Evolutionary conservation across 2,797 vertebrate species (phyloP).

Genomic region (Poecile montanus): DNA sequence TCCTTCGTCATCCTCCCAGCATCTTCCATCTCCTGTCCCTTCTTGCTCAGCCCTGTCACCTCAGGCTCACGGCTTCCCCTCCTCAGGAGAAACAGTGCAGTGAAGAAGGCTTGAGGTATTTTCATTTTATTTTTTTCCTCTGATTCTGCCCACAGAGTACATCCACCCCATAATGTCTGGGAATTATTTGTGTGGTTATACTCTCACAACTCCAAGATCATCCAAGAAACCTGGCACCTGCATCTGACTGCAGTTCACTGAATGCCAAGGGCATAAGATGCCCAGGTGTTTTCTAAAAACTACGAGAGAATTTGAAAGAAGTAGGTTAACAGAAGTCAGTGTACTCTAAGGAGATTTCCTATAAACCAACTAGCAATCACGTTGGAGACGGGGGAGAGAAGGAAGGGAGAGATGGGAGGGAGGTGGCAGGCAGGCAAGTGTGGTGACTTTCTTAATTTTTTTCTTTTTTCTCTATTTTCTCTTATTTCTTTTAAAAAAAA

Average conservation of each 20-base stretch:
- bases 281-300: neutral
- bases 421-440: neutral
- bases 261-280: neutral
- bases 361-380: neutral
- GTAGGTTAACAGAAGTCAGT: neutral
- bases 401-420: neutral
- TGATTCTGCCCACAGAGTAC: neutral
- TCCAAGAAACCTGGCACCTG: neutral
- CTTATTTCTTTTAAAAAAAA: neutral
- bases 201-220: neutral
- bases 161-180: neutral
- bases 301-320: neutral
- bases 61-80: neutral
- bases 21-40: neutral
- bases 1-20: neutral
- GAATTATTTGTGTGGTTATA: neutral
- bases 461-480: neutral
- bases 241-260: neutral
- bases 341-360: neutral
- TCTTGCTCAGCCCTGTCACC: neutral
- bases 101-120: neutral
- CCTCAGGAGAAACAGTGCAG: neutral
- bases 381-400: neutral
- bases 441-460: neutral
- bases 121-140: neutral